These are phyloP conservation scores for Poecilia picta DNA, from an alignment of 2,797 vertebrate species.

Conservation along the genomic window DNA sequence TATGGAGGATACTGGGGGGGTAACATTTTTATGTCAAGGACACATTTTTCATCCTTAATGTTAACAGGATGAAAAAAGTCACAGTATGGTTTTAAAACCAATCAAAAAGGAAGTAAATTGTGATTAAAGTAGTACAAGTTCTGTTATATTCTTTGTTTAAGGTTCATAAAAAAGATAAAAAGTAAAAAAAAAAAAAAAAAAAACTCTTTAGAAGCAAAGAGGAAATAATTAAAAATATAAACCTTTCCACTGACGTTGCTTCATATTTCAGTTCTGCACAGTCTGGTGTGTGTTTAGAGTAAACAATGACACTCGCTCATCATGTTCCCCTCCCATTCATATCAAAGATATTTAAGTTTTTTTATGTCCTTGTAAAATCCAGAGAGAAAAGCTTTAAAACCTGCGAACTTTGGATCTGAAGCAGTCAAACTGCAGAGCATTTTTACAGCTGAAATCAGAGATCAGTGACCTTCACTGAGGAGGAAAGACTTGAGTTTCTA, in stretches of 20 bases:
- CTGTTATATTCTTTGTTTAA: not conserved
- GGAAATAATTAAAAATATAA: not conserved
- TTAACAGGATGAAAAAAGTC: not conserved
- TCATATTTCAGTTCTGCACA: slow-evolving; percentile 59
- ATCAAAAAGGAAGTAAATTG: not conserved
- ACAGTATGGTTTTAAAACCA: not conserved
- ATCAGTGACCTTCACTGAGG: slow-evolving; percentile 7
- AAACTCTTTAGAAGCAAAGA: not conserved
- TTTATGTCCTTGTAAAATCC: slow-evolving; percentile 46
- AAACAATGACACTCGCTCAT: slow-evolving; percentile 11
- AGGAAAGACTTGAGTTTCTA: not conserved
- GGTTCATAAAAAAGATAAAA: no score
- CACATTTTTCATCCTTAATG: not conserved
- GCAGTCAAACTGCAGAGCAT: not conserved
- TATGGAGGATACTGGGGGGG: not conserved
- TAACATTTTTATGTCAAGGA: no score
- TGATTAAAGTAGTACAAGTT: not conserved
- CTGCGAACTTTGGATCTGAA: slow-evolving; percentile 38
- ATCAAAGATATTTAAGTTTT: slow-evolving; percentile 3
- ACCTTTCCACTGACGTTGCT: slow-evolving; percentile 47
- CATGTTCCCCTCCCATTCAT: not conserved
- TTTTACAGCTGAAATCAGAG: slow-evolving; percentile 26
- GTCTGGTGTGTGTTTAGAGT: slow-evolving; percentile 20
- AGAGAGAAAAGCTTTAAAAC: slow-evolving; percentile 8
- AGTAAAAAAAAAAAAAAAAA: not conserved